Evolutionary conservation across 2,888 invertebrate species (phyloP), one percentile per base, ranked within the genome.

Genomic region (Drymonia ruficornis): DNA sequence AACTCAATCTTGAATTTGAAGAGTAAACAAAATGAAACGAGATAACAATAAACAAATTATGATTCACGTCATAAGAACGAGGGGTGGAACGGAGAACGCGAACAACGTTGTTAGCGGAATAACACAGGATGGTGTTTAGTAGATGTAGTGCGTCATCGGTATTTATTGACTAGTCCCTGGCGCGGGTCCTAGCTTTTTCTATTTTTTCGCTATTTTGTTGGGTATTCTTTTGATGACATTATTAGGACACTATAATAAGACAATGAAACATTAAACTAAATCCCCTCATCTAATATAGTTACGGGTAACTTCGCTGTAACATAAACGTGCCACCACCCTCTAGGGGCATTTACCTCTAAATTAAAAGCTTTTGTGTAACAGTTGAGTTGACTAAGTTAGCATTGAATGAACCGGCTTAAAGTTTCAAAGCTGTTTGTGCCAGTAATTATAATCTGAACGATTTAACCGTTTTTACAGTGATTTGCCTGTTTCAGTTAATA

Each of bases 21-120:
- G 65, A 72, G 72, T 71, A 74, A 76, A 72, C 67, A 76, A 67
- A 73, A 67, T 75, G 76, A 73, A 79, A 81, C 74, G 77, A 79
- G 76, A 80, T 78, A 77, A 81, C 80, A 81, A 83, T 81, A 83
- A 83, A 84, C 82, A 83, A 83, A 83, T 85, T 81, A 81, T 81
- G 82, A 83, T 84, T 83, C 82, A 80, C 77, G 78, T 73, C 74
- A 71, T 76, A 76, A 80, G 70, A 63, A 67, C 65, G 67, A 69
- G 73, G 67, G 67, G 61, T 63, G 65, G 64, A 64, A 63, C 65
- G 63, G 60, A 74, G 70, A 74, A 74, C 65, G 74, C 70, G 72
- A 76, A 66, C 68, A 76, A 75, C 80, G 78, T 80, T 75, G 76
- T 72, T 65, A 65, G 70, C 66, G 71, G 74, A 78, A 78, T 80